These are phyloP conservation scores for Otis tarda DNA, from an alignment of 2,113 vertebrate genomes.

Conservation along the genomic window DNA sequence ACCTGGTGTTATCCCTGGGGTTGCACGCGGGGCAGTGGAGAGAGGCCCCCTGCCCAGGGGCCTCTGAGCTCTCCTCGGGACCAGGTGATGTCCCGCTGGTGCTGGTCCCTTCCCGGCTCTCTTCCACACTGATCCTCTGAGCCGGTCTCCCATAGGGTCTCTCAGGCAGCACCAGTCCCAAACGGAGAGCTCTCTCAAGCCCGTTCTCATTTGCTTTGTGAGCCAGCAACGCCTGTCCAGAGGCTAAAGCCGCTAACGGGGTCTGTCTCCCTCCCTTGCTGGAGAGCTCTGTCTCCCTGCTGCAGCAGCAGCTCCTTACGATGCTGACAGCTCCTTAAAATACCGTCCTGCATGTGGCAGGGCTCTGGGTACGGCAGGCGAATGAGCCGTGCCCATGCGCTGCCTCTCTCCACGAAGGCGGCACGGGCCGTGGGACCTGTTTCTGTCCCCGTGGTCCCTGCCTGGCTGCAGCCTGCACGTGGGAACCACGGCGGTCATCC, in stretches of 20 bases:
- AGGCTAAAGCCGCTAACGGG: neutral
- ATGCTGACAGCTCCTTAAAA: neutral
- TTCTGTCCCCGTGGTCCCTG: neutral
- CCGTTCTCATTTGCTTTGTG: neutral
- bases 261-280: neutral
- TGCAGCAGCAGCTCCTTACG: neutral
- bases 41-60: neutral
- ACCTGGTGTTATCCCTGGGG: neutral
- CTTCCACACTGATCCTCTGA: neutral
- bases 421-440: neutral
- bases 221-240: neutral
- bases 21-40: neutral
- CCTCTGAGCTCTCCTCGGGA: neutral
- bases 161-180: neutral
- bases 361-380: neutral
- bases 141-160: neutral
- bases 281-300: neutral
- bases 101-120: neutral
- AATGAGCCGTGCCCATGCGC: neutral
- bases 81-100: neutral
- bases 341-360: fast-evolving
- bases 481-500: neutral
- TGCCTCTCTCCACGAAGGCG: neutral
- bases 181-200: neutral
- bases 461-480: neutral